Base-by-base conservation (phyloP, 2,113 vertebrate genomes). In the Hemicordylus capensis region DNA sequence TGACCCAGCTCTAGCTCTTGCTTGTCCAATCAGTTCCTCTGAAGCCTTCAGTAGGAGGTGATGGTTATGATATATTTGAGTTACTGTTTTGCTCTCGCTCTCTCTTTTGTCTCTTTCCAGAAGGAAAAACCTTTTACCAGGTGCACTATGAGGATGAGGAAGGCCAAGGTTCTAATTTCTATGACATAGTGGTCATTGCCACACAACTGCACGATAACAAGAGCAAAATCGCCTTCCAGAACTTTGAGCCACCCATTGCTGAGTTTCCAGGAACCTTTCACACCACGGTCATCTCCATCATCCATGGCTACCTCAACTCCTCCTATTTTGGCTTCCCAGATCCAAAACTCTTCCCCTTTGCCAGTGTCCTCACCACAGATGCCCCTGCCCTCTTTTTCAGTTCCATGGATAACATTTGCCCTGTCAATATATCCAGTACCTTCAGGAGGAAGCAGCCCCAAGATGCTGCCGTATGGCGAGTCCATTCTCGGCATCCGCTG, bases 261-360 rank as follows among this genome's bases (percentile, higher is more conserved):
- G 89, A 96, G 22, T 90, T 97, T 54, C 92, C 95, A 0, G 97
- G 97, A 37, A 90, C 94, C 78, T 99, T 98, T 94, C 98, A 98
- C 89, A 95, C 96, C 89, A 98, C 97, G 0, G 95, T 99, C 14
- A 96, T 98, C 39, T 98, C 98, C 0, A 93, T 99, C 78, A 96
- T 99, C 86, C 99, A 99, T 0, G 99, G 99, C 85, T 99, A 99
- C 95, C 98, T 99, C 90, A 99, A 99, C 95, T 98, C 98, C 51
- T 98, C 98, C 75, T 98, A 98, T 94, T 99, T 99, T 0, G 98
- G 98, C 81, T 99, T 98, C 93, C 96, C 97, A 0, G 99, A 99
- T 91, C 98, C 99, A 31, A 98, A 98, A 83, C 97, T 99, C 22
- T 99, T 99, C 90, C 98, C 98, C 0, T 99, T 98, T 0, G 95